Evolutionary conservation across 2,888 invertebrate species (phyloP), one percentile per base, ranked within the genome.

Genomic region (Timandra comae): DNA sequence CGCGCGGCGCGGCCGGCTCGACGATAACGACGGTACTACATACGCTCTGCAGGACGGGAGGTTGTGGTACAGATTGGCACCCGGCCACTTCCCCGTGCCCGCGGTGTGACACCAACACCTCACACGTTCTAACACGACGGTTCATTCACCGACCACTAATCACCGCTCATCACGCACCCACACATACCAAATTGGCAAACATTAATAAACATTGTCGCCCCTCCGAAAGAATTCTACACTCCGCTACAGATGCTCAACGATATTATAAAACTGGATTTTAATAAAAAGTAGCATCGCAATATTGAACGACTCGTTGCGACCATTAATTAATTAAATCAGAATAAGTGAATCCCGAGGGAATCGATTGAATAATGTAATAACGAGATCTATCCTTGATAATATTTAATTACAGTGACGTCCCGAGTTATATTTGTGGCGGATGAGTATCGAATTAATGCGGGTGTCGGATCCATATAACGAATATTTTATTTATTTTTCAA

Each of bases 51-150:
- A 59, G 65, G 63, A 61, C 52, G 6, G 16, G 16, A 16, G 11
- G 57, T 54, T 47, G 44, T 38, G 55, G 56, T 49, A 43, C 41
- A 44, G 52, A 61, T 71, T 77, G 76, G 76, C 77, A 76, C 51
- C 41, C 49, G 50, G 75, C 77, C 76, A 75, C 68, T 56, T 58
- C 56, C 50, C 54, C 54, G 56, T 61, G 54, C 39, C 30, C 27
- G 13, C 29, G 38, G 45, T 44, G 49, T 40, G 38, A 45, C 39
- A 48, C 36, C n/a, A n/a, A 41, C 31, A 25, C 35, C 21, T 36
- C 36, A 37, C 29, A 27, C 41, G 43, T 43, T 33, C 50, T 38
- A 56, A 38, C 46, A 44, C 33, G 29, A 47, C 50, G 57, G 69
- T 63, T 60, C 61, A 66, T 61, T 60, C 54, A 56, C 63, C 58